Conservation (phyloP, 2,888 invertebrate species). For the Helleia helle region DNA sequence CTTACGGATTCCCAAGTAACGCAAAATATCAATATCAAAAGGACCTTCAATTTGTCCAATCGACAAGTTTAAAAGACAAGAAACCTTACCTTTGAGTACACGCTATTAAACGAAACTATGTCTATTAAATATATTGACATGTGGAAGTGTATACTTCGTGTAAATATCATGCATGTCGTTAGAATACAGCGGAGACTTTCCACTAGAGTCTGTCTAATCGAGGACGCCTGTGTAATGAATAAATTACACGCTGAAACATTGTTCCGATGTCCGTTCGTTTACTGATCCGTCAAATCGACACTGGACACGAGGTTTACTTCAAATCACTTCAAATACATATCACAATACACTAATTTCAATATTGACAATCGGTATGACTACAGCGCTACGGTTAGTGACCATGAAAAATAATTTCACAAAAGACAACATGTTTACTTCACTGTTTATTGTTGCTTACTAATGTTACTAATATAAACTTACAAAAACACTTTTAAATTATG, state of each 20-base stretch:
- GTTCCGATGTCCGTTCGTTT: slow-evolving; percentile 64
- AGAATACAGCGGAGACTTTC: slow-evolving; percentile 61
- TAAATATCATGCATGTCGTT: slow-evolving; percentile 23
- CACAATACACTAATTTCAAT: slow-evolving; percentile 45
- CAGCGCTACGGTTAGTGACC: slow-evolving; percentile 32
- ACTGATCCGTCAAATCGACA: slow-evolving; percentile 42
- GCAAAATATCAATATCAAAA: background rate
- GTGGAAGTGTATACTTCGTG: background rate
- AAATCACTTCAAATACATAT: slow-evolving; percentile 29
- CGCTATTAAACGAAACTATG: background rate
- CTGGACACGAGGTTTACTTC: slow-evolving; percentile 34
- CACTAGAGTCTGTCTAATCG: slow-evolving; percentile 53
- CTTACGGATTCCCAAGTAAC: too few species aligned
- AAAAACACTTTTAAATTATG: background rate
- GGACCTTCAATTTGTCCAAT: background rate
- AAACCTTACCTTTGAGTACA: background rate
- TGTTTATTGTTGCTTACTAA: background rate
- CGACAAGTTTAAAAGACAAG: background rate
- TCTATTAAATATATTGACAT: background rate
- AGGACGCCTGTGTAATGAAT: slow-evolving; percentile 71
- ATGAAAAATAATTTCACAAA: slow-evolving; percentile 36
- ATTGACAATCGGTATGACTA: slow-evolving; percentile 52
- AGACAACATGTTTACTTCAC: slow-evolving; percentile 34
- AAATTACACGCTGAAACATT: slow-evolving; percentile 73
- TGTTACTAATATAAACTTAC: background rate